These are phyloP conservation scores for Grantiella picta DNA, from an alignment of 2,113 vertebrate genomes.

Conservation along the genomic window DNA sequence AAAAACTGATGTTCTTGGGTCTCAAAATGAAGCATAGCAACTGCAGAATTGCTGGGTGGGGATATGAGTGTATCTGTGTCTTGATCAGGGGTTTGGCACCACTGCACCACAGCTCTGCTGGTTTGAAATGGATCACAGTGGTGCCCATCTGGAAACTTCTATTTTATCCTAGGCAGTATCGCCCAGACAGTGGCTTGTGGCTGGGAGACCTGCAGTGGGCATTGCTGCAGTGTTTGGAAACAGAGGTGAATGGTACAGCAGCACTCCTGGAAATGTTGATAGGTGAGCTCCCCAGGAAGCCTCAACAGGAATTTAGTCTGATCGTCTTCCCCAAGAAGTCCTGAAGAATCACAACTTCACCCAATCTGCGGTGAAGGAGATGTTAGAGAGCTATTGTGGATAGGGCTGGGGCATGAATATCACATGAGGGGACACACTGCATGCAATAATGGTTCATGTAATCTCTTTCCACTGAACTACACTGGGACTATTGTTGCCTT, in stretches of 20 bases:
- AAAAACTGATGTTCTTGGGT: background rate
- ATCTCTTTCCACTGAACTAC: background rate
- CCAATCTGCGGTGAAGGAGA: accelerated
- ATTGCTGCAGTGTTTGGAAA: background rate
- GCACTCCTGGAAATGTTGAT: background rate
- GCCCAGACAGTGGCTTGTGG: background rate
- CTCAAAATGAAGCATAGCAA: background rate
- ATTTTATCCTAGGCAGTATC: accelerated
- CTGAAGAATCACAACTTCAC: background rate
- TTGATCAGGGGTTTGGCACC: background rate
- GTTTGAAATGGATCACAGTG: background rate
- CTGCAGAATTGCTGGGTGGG: background rate
- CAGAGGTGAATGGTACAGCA: background rate
- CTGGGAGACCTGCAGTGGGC: background rate
- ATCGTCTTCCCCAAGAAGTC: background rate
- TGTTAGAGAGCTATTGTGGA: background rate
- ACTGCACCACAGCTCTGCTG: background rate
- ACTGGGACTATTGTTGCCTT: background rate
- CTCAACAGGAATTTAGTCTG: background rate
- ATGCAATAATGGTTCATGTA: background rate
- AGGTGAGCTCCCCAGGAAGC: background rate
- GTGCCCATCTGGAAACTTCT: background rate
- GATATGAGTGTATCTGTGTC: background rate
- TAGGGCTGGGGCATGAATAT: background rate
- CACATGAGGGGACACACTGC: background rate